phyloP scores from a whole-genome alignment of 2,797 vertebrate species.

The Vultur gryphus region DNA sequence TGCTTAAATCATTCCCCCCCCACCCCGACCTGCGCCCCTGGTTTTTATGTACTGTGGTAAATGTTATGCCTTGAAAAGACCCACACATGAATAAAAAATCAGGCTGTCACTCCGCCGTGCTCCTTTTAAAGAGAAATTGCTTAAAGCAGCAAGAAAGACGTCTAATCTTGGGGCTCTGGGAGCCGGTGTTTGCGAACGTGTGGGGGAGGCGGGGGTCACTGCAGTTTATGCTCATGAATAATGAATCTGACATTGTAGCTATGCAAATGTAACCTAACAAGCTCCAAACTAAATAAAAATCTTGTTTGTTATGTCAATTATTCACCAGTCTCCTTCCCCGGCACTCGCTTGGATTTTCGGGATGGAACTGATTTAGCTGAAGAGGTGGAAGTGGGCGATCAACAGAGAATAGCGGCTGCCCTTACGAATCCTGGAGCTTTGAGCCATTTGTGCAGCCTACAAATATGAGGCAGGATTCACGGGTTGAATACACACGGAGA shows the following conservation, averaged over 20 bases:
- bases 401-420: background rate
- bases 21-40: background rate
- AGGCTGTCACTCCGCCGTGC: conserved; percentile 10
- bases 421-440: background rate
- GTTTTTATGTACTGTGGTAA: conserved; percentile 46
- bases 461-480: background rate
- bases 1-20: background rate
- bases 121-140: conserved; percentile 45
- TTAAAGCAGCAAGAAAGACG: conserved; percentile 47
- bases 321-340: conserved; percentile 24
- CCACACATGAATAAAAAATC: conserved; percentile 55
- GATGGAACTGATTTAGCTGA: background rate
- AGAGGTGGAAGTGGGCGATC: background rate
- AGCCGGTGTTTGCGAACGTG: background rate
- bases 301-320: conserved; percentile 30
- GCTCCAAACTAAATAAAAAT: conserved; percentile 29
- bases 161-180: conserved; percentile 8
- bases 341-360: background rate
- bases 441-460: background rate
- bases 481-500: background rate
- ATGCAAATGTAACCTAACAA: conserved; percentile 55
- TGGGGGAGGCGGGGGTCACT: background rate
- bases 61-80: conserved; percentile 30
- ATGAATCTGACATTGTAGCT: conserved; percentile 55
- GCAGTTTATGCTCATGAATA: conserved; percentile 64